A percentile compares a stretch with the other conserved stretches of the same genome.
phyloP scores from a whole-genome alignment of 2,797 vertebrate genomes.

The Cetoscarus ocellatus region DNA sequence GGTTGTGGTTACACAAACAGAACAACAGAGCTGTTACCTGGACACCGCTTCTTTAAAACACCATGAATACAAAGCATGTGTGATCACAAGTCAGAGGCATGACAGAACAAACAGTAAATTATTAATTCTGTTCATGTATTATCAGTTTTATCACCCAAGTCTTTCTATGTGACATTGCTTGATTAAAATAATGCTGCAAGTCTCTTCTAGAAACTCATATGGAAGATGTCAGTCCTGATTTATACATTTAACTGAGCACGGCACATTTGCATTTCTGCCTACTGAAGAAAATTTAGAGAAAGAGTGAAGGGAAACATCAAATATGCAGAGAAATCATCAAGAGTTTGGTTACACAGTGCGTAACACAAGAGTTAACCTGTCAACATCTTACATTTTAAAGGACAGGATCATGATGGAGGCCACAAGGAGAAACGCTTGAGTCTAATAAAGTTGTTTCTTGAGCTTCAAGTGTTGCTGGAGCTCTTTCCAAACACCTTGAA shows the following conservation, averaged over 20 bases:
- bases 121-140: neutral
- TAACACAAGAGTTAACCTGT: too few species aligned
- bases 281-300: neutral
- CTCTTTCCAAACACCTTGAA: too few species aligned
- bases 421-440: too few species aligned
- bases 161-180: neutral
- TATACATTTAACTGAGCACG: neutral
- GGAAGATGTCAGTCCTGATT: constrained; percentile 7
- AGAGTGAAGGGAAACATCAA: neutral
- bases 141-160: neutral
- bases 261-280: neutral
- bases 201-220: neutral
- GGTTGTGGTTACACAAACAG: neutral
- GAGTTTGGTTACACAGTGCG: too few species aligned
- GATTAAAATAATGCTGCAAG: neutral
- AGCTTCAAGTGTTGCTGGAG: too few species aligned
- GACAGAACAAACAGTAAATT: neutral
- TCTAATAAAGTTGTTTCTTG: too few species aligned
- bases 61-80: neutral
- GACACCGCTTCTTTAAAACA: neutral
- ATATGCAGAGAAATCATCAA: too few species aligned
- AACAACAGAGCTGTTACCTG: neutral
- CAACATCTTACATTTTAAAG: too few species aligned
- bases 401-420: too few species aligned
- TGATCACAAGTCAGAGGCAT: neutral